phyloP scores from a whole-genome alignment of 2,113 vertebrate species.

The Nycticorax nycticorax region DNA sequence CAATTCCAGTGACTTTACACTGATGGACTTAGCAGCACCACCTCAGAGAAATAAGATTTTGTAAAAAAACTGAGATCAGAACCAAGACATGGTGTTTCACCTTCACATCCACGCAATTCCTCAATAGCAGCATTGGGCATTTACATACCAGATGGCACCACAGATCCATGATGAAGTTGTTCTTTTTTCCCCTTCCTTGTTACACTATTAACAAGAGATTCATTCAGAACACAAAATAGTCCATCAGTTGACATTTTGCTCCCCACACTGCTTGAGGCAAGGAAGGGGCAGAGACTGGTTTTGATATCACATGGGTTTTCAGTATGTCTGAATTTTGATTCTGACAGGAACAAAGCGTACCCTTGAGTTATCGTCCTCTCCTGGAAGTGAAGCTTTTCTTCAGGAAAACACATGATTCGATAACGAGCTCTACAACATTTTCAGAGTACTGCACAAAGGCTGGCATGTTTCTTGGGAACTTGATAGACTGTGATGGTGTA shows the following conservation, averaged over 20 bases:
- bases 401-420: background rate
- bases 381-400: background rate
- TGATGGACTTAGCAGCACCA: background rate
- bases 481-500: fast-evolving
- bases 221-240: background rate
- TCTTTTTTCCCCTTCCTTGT: background rate
- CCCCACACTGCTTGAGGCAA: background rate
- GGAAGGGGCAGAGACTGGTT: background rate
- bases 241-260: background rate
- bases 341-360: background rate
- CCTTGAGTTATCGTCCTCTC: background rate
- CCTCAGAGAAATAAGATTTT: background rate
- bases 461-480: background rate
- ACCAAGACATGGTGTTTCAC: background rate
- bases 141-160: background rate
- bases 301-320: slow-evolving; percentile 14
- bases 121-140: background rate
- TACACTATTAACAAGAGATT: background rate
- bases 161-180: background rate
- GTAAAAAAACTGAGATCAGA: background rate
- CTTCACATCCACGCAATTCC: background rate
- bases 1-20: background rate
- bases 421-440: background rate
- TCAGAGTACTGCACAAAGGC: background rate
- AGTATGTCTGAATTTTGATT: background rate